phyloP scores from a whole-genome alignment of 2,113 vertebrate species.

The Forbesichthys papilliferus region DNA sequence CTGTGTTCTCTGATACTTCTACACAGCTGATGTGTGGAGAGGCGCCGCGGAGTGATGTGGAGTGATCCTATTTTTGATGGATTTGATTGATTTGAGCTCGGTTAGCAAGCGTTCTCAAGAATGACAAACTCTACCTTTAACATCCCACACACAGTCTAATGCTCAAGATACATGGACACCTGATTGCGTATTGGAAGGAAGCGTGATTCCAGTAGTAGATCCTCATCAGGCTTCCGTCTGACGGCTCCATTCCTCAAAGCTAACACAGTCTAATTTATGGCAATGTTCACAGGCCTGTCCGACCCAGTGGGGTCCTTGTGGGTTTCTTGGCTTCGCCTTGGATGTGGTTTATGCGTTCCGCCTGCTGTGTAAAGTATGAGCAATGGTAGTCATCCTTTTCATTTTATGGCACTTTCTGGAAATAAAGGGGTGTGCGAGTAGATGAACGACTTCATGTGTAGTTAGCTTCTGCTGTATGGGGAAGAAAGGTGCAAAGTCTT shows the following conservation, averaged over 20 bases:
- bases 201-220: background rate
- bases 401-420: constrained; percentile 55
- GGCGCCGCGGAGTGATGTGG: too few species aligned
- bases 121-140: too few species aligned
- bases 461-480: constrained; percentile 4
- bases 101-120: too few species aligned
- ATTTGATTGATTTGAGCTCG: too few species aligned
- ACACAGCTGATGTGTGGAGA: too few species aligned
- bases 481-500: constrained; percentile 21
- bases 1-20: too few species aligned
- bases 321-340: constrained; percentile 60
- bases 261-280: constrained; percentile 59
- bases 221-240: constrained; percentile 24
- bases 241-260: constrained; percentile 45
- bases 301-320: constrained; percentile 64
- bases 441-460: constrained; percentile 25
- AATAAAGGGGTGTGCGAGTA: constrained; percentile 25
- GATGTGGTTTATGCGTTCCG: constrained; percentile 60
- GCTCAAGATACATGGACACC: constrained; percentile 11
- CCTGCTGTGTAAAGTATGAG: constrained; percentile 49
- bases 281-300: constrained; percentile 26
- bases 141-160: too few species aligned
- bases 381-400: constrained; percentile 53
- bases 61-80: too few species aligned
- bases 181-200: constrained; percentile 14